Conservation (phyloP, 2,797 vertebrate species). For the Margarornis squamiger region DNA sequence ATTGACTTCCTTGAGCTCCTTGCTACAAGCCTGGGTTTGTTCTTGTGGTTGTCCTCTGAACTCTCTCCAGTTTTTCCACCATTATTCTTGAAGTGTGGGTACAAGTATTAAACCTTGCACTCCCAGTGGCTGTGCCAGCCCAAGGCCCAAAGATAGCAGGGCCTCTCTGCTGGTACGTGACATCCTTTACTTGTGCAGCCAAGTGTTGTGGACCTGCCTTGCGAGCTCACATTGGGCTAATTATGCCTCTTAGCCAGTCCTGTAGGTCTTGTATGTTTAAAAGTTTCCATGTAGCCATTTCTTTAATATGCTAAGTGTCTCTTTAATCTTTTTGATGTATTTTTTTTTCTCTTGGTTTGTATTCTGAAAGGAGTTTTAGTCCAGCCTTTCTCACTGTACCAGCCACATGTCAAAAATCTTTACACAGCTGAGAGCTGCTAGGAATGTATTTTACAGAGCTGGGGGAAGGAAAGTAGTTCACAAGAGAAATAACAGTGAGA, state of each 20-base stretch:
- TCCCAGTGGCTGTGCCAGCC: not conserved
- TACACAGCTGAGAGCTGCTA: not conserved
- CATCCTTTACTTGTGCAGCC: slow-evolving; percentile 3
- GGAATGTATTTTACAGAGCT: not conserved
- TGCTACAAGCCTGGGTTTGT: slow-evolving; percentile 55
- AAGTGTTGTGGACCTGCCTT: not conserved
- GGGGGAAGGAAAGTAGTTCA: not conserved
- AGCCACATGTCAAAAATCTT: not conserved
- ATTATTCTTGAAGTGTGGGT: slow-evolving; percentile 32
- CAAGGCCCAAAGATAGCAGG: slow-evolving; percentile 35
- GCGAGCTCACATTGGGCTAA: not conserved
- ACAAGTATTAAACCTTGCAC: not conserved
- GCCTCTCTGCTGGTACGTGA: slow-evolving; percentile 31
- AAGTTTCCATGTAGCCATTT: slow-evolving; percentile 13
- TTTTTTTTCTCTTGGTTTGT: not conserved
- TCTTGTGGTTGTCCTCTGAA: slow-evolving; percentile 49
- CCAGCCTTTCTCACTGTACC: not conserved
- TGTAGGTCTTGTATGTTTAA: not conserved
- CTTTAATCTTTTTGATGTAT: slow-evolving; percentile 21
- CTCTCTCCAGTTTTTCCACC: slow-evolving; percentile 57
- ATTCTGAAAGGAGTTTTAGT: not conserved
- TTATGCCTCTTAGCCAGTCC: slow-evolving; percentile 37
- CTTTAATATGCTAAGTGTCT: not conserved
- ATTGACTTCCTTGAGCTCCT: slow-evolving; percentile 57
- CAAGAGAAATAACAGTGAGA: not conserved